Percentiles rank a stretch among this genome's conserved stretches.
Evolutionary conservation across 2,113 vertebrate genomes (phyloP).

Genomic region (Aldabrachelys gigantea): DNA sequence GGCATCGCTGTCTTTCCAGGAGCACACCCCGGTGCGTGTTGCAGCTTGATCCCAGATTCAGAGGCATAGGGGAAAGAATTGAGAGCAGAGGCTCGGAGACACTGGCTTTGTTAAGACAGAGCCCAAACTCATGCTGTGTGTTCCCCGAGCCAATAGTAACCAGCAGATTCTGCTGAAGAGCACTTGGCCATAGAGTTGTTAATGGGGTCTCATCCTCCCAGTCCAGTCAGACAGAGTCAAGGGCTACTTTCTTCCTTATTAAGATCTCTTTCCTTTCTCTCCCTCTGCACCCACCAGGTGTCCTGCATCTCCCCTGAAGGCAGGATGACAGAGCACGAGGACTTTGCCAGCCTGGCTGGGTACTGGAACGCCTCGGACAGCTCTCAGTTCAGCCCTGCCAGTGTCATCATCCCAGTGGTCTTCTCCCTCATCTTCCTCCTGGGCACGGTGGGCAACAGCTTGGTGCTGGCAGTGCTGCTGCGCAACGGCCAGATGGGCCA

Average conservation of each 20-base stretch:
- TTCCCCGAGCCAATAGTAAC: background rate
- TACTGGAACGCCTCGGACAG: conserved; percentile 81
- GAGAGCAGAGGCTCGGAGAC: background rate
- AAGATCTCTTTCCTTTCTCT: background rate
- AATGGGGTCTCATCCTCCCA: rapidly evolving
- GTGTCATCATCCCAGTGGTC: conserved; percentile 86
- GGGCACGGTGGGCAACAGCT: conserved; percentile 87
- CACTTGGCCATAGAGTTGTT: background rate
- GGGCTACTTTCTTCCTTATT: background rate
- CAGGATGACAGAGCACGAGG: conserved; percentile 84
- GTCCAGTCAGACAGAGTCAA: background rate
- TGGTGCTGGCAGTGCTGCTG: conserved; percentile 88
- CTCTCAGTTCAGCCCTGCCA: conserved; percentile 85
- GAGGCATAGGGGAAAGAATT: background rate
- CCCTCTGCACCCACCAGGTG: background rate
- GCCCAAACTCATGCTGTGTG: background rate
- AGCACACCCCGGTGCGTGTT: background rate
- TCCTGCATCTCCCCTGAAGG: background rate
- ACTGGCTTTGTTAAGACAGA: background rate
- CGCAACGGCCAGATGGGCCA: conserved; percentile 85
- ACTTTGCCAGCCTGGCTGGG: conserved; percentile 75
- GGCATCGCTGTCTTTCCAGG: background rate
- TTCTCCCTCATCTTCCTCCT: conserved; percentile 91
- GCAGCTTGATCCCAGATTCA: background rate
- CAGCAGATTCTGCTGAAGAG: background rate